Evolutionary conservation across 2,888 invertebrate species (phyloP).

Genomic region (Eristalinus sepulchralis): DNA sequence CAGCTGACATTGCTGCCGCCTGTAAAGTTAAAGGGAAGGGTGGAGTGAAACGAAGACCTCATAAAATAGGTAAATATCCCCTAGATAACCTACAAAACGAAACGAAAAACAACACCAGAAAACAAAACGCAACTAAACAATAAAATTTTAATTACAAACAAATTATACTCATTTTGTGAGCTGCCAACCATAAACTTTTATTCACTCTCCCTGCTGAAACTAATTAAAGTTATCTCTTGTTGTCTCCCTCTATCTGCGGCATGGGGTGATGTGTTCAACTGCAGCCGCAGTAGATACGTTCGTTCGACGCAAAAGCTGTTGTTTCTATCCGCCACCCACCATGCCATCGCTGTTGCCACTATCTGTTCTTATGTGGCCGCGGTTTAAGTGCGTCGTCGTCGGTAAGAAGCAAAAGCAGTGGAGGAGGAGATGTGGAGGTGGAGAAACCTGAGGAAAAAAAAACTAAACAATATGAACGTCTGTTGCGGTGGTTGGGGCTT

Average conservation of each 20-base stretch:
- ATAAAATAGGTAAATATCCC: slow-evolving; percentile 31
- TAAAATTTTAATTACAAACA: slow-evolving; percentile 68
- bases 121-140: slow-evolving; percentile 56
- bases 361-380: background rate
- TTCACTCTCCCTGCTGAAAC: slow-evolving; percentile 60
- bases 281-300: slow-evolving; percentile 36
- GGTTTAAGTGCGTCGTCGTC: background rate
- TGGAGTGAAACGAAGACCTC: background rate
- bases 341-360: background rate
- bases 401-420: background rate
- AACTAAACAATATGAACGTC: slow-evolving; percentile 10
- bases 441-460: background rate
- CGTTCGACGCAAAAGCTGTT: background rate
- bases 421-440: background rate
- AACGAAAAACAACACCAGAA: background rate
- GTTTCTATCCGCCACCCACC: background rate
- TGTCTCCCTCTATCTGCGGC: background rate
- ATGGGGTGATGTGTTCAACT: slow-evolving; percentile 32
- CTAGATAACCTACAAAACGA: slow-evolving; percentile 31
- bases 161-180: slow-evolving; percentile 68
- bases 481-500: slow-evolving; percentile 7
- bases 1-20: background rate
- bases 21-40: background rate
- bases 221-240: slow-evolving; percentile 67
- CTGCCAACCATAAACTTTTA: slow-evolving; percentile 70